Evolutionary conservation across 35 echinoderm and acorn worm genomes (phyloP).

Genomic region (Ptychodera flava): DNA sequence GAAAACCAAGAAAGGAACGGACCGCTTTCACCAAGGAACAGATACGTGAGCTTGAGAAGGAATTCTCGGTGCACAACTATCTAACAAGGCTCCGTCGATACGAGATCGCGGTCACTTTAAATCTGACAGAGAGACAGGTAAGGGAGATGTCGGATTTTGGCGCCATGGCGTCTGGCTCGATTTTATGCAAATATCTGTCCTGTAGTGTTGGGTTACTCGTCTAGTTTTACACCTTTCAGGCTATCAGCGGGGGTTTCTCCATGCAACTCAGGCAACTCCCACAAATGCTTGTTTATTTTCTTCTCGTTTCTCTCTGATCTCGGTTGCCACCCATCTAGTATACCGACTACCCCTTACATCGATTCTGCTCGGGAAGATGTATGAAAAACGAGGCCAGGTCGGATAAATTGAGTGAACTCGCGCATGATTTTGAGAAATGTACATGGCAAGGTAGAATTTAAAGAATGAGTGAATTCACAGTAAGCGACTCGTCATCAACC

Average conservation of each 20-base stretch:
- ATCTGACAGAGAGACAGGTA: slow-evolving; percentile 98
- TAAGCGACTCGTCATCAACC: too few relatives aligned
- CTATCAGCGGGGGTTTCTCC: neutral
- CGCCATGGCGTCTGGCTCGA: neutral
- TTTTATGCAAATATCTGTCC: neutral
- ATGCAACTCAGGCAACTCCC: neutral
- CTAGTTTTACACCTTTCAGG: neutral
- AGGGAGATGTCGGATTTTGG: neutral
- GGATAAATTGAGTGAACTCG: too few relatives aligned
- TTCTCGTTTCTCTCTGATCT: neutral
- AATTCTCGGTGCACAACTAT: slow-evolving; percentile 94
- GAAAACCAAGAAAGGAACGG: slow-evolving; percentile 89
- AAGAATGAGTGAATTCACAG: too few relatives aligned
- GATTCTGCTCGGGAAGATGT: too few relatives aligned
- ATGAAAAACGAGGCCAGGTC: too few relatives aligned
- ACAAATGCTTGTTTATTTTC: neutral
- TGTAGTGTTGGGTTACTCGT: neutral
- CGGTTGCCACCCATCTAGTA: neutral
- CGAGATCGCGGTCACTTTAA: slow-evolving; percentile 97
- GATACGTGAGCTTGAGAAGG: slow-evolving; percentile 93
- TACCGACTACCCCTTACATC: too few relatives aligned
- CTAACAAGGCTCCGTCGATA: slow-evolving; percentile 91
- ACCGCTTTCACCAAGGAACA: slow-evolving; percentile 99
- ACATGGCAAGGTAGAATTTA: too few relatives aligned
- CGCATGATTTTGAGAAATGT: too few relatives aligned